Evolutionary conservation across 2,888 invertebrate genomes (phyloP).

Genomic region (Oligia latruncula): DNA sequence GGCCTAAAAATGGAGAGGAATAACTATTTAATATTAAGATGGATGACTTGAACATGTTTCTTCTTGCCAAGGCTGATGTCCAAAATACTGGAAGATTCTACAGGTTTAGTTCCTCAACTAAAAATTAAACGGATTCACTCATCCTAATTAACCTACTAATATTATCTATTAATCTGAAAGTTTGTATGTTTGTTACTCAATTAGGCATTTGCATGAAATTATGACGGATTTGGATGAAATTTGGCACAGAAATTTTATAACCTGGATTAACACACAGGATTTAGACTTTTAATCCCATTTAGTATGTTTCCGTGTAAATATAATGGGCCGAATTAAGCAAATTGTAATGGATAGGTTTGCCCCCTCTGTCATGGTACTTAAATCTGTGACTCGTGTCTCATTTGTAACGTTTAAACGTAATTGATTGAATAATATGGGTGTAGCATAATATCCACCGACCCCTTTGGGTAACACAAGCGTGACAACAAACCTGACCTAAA

Average conservation of each 20-base stretch:
- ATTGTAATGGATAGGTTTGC: background rate
- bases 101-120: conserved; percentile 10
- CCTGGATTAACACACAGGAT: background rate
- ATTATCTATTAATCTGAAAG: background rate
- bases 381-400: background rate
- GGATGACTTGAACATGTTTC: conserved; percentile 15
- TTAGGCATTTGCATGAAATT: background rate
- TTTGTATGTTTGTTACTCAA: too few species aligned
- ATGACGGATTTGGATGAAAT: background rate
- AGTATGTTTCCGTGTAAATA: too few species aligned
- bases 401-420: background rate
- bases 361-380: background rate
- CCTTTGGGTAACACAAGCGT: background rate
- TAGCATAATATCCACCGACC: background rate
- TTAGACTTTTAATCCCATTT: too few species aligned
- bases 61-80: conserved; percentile 16
- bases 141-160: background rate
- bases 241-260: background rate
- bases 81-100: background rate
- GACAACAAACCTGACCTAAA: background rate
- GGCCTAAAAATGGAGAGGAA: conserved; percentile 13
- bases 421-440: background rate
- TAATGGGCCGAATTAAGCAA: background rate
- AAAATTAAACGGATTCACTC: background rate
- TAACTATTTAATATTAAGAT: conserved; percentile 42